Evolutionary conservation across 1,140 invertebrate genomes (phyloP).

Genomic region (Lepidotrigona ventralis): DNA sequence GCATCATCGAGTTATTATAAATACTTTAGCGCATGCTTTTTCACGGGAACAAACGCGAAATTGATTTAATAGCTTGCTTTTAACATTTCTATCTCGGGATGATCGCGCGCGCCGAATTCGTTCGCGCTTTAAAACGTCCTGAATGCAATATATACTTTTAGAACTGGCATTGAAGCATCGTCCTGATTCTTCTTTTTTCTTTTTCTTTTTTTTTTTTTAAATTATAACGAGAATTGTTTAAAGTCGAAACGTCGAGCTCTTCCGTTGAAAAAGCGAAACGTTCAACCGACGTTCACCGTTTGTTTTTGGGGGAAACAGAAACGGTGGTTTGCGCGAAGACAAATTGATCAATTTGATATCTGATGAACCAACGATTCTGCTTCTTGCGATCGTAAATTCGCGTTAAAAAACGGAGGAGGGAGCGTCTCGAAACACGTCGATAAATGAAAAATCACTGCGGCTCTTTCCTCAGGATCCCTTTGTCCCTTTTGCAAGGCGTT

Average conservation of each 20-base stretch:
- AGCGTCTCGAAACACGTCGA: neutral
- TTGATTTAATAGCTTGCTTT: constrained; percentile 43
- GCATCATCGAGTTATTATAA: constrained; percentile 52
- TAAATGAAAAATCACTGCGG: neutral
- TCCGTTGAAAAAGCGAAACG: too few species aligned
- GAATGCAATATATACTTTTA: neutral
- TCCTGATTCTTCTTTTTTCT: neutral
- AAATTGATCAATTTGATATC: neutral
- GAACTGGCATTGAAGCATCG: neutral
- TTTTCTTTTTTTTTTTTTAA: neutral
- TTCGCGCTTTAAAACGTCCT: constrained; percentile 7
- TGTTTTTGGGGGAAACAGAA: neutral
- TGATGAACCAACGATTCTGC: too few species aligned
- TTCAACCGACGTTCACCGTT: neutral
- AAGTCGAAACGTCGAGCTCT: neutral
- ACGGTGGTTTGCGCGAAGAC: neutral
- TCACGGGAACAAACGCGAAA: constrained; percentile 17
- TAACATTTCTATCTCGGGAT: constrained; percentile 14
- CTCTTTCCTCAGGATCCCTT: neutral
- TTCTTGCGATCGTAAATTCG: too few species aligned
- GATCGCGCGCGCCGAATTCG: constrained; percentile 8
- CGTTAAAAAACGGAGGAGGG: too few species aligned
- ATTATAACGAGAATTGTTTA: neutral
- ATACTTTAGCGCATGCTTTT: constrained; percentile 44
- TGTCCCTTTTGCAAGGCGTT: neutral